Conservation (phyloP, 2,888 invertebrate species). For the Drosophila melanosoma region DNA sequence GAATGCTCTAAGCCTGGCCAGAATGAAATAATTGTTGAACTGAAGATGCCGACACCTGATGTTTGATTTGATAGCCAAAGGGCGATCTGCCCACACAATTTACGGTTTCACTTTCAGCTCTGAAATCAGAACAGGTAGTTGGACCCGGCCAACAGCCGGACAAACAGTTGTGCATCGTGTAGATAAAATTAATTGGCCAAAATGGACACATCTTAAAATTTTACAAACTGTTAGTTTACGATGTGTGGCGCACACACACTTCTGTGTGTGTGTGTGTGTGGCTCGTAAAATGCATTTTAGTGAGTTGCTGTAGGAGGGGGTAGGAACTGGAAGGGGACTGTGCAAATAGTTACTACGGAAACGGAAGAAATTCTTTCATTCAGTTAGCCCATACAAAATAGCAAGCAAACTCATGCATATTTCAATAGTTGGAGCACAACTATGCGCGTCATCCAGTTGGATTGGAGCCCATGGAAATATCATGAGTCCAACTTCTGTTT, state of each 20-base stretch:
- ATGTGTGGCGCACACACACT: constrained; percentile 74
- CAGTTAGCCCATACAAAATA: not conserved
- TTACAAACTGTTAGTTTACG: constrained; percentile 83
- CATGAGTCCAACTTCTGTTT: constrained; percentile 39
- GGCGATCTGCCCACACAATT: constrained; percentile 52
- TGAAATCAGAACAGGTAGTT: constrained; percentile 83
- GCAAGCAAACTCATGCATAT: constrained; percentile 63
- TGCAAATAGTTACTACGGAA: constrained; percentile 57
- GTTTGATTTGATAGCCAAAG: constrained; percentile 71
- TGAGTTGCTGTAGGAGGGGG: not conserved
- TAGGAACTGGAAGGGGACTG: not conserved
- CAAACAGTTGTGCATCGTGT: constrained; percentile 62
- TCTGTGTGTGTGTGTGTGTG: constrained; percentile 34
- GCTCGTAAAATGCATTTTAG: constrained; percentile 38
- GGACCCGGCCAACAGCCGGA: constrained; percentile 39
- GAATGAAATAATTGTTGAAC: constrained; percentile 43
- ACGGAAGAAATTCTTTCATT: constrained; percentile 79
- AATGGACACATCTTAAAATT: constrained; percentile 42
- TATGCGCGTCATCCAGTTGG: constrained; percentile 65
- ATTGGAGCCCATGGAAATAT: constrained; percentile 15
- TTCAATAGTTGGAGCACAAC: constrained; percentile 50
- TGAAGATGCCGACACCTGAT: constrained; percentile 79
- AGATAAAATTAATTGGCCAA: constrained; percentile 76
- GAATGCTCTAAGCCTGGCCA: constrained; percentile 15
- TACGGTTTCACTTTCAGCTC: constrained; percentile 82